phyloP scores from a whole-genome alignment of 2,888 invertebrate species.

The Rambutsinella grinnellia region DNA sequence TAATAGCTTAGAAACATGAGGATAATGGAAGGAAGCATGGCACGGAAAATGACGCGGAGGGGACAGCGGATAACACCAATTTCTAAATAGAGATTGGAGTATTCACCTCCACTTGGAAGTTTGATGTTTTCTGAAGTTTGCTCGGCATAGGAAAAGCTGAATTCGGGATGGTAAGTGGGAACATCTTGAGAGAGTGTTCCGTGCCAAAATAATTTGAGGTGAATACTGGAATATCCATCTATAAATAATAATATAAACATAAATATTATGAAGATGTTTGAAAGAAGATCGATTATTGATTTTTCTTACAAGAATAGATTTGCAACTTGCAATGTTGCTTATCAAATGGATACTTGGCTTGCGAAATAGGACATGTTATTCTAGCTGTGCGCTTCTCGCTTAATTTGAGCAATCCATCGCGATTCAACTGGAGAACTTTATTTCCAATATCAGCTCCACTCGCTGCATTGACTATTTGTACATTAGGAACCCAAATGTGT shows the following conservation, averaged over 20 bases:
- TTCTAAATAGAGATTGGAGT: conserved; percentile 46
- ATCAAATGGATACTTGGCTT: conserved; percentile 63
- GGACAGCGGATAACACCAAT: conserved; percentile 55
- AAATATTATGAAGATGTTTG: background rate
- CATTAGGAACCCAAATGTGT: conserved; percentile 60
- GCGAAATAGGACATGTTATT: conserved; percentile 59
- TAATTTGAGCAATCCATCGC: conserved; percentile 47
- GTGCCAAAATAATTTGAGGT: conserved; percentile 60
- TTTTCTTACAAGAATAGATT: conserved; percentile 59
- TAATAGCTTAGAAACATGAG: conserved; percentile 54
- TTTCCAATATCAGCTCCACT: background rate
- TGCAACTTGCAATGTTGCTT: conserved; percentile 56
- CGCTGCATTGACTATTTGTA: conserved; percentile 53
- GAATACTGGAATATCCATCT: conserved; percentile 60
- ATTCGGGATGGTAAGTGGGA: conserved; percentile 54
- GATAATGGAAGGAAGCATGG: conserved; percentile 53
- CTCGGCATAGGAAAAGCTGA: conserved; percentile 42
- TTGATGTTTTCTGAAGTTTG: conserved; percentile 49
- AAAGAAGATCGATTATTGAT: background rate
- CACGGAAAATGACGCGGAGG: conserved; percentile 46
- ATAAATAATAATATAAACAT: background rate
- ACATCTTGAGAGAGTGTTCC: conserved; percentile 54
- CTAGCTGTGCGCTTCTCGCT: conserved; percentile 37
- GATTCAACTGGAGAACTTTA: conserved; percentile 16
- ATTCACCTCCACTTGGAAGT: conserved; percentile 52